phyloP scores from a whole-genome alignment of 1,140 invertebrate species.

The Papilio polytes region DNA sequence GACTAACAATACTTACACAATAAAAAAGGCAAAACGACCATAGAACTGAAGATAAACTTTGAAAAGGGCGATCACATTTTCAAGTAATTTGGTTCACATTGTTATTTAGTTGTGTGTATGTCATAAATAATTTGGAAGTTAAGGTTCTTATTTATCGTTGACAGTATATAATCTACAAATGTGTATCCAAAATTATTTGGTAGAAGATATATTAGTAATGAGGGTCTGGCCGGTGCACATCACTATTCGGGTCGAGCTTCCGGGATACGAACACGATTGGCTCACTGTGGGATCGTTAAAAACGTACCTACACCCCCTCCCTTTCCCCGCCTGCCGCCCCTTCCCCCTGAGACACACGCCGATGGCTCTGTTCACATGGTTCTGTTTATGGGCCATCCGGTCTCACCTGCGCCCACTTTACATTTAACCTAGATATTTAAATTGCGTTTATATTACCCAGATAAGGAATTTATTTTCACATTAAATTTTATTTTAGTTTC shows the following conservation, averaged over 20 bases:
- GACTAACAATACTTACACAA: no score
- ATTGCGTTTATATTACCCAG: constrained; percentile 15
- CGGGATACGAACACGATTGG: constrained; percentile 48
- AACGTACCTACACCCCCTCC: not conserved
- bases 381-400: constrained; percentile 27
- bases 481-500: not conserved
- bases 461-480: constrained; percentile 7
- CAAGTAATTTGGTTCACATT: no score
- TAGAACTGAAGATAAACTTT: no score
- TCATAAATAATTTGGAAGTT: no score
- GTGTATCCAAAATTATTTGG: not conserved
- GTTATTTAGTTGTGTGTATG: no score
- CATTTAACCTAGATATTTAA: constrained; percentile 23
- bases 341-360: not conserved
- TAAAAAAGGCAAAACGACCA: no score
- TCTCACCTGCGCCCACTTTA: constrained; percentile 27
- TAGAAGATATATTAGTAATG: constrained; percentile 27
- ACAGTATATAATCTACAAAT: not conserved
- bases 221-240: constrained; percentile 42
- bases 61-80: no score
- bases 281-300: constrained; percentile 25
- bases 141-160: no score
- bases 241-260: constrained; percentile 52
- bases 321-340: not conserved
- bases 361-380: constrained; percentile 34